Evolutionary conservation across 2,113 vertebrate species (phyloP).

Genomic region (Sander lucioperca): DNA sequence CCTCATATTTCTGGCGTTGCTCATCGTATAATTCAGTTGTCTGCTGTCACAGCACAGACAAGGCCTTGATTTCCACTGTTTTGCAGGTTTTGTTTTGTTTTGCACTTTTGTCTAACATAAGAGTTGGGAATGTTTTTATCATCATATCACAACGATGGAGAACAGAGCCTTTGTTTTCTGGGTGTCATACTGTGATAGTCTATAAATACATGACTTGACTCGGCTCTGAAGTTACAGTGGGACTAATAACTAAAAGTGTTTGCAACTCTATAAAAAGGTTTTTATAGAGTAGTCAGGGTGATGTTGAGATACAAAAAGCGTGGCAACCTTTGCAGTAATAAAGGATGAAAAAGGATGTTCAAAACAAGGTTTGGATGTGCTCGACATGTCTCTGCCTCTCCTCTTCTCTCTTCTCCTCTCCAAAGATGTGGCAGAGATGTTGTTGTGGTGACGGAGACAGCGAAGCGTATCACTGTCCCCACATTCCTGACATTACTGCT

Average conservation of each 20-base stretch:
- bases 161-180: conserved; percentile 53
- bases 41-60: conserved; percentile 18
- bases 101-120: conserved; percentile 49
- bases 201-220: conserved; percentile 67
- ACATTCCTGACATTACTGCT: conserved; percentile 75
- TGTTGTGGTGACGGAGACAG: conserved; percentile 56
- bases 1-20: background rate
- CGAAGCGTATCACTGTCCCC: conserved; percentile 57
- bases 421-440: conserved; percentile 41
- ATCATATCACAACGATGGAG: conserved; percentile 20
- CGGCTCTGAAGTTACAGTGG: background rate
- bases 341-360: background rate
- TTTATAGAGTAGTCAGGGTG: conserved; percentile 10
- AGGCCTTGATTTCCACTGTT: conserved; percentile 25
- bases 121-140: conserved; percentile 51
- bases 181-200: conserved; percentile 56
- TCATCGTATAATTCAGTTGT: conserved; percentile 7
- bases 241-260: conserved; percentile 43
- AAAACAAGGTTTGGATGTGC: conserved; percentile 6
- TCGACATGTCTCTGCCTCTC: conserved; percentile 1
- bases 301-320: conserved; percentile 20
- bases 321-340: conserved; percentile 1
- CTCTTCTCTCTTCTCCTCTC: background rate
- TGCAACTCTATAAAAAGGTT: conserved; percentile 36
- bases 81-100: conserved; percentile 44